Percentiles rank a stretch among this genome's conserved stretches.
These are phyloP conservation scores for Brassicogethes aeneus DNA, from an alignment of 2,888 invertebrate species.

Conservation along the genomic window DNA sequence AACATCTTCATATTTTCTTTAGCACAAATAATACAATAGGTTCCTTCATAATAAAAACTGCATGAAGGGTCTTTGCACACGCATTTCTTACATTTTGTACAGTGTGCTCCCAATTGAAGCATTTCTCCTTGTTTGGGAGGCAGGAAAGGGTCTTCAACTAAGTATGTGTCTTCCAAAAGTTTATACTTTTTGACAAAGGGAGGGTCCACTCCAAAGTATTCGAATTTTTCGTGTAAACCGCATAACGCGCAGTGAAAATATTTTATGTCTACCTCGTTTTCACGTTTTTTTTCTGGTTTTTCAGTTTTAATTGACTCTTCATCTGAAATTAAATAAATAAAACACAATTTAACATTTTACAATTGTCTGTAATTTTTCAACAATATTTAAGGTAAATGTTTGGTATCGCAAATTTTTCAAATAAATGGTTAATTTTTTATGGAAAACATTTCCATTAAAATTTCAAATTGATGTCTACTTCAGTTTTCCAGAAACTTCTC, in stretches of 20 bases:
- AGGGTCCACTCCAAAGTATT: conserved; percentile 68
- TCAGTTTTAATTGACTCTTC: conserved; percentile 7
- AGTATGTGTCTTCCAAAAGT: conserved; percentile 64
- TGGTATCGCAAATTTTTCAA: too few relatives aligned
- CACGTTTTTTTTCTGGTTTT: conserved; percentile 1
- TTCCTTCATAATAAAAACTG: conserved; percentile 68
- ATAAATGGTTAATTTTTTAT: too few relatives aligned
- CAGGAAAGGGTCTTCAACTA: conserved; percentile 80
- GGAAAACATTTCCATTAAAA: too few relatives aligned
- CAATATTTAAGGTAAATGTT: too few relatives aligned
- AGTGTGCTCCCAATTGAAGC: conserved; percentile 68
- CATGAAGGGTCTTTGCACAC: conserved; percentile 69
- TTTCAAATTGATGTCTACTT: too few relatives aligned
- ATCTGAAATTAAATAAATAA: conserved; percentile 3
- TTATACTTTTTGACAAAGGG: conserved; percentile 60
- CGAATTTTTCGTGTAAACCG: conserved; percentile 56
- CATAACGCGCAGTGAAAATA: conserved; percentile 59
- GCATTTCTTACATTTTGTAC: conserved; percentile 54
- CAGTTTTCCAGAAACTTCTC: too few relatives aligned
- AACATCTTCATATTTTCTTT: conserved; percentile 48
- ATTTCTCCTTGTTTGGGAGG: conserved; percentile 66
- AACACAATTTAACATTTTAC: background rate
- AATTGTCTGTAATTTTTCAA: too few relatives aligned
- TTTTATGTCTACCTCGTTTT: conserved; percentile 17
- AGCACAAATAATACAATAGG: conserved; percentile 67